phyloP scores from a whole-genome alignment of 2,113 vertebrate species.

The Pedionomus torquatus region DNA sequence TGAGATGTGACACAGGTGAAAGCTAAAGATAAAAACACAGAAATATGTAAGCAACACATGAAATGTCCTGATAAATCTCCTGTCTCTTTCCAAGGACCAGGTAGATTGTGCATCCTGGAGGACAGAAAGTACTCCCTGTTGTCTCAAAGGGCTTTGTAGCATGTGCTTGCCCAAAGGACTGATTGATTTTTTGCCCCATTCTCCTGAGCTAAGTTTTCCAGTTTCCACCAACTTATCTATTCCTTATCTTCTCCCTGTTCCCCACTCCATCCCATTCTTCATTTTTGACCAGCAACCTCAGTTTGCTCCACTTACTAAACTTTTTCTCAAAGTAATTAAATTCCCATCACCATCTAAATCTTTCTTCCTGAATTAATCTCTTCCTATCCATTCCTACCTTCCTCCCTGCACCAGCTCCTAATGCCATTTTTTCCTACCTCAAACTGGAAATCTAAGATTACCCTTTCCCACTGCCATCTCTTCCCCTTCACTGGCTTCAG shows the following conservation, averaged over 20 bases:
- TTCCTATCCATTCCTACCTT: neutral
- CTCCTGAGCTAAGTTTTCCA: neutral
- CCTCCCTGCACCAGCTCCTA: neutral
- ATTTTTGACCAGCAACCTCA: neutral
- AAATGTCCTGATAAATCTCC: neutral
- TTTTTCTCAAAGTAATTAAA: neutral
- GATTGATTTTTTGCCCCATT: neutral
- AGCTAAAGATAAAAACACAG: constrained; percentile 8
- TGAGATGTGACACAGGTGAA: constrained; percentile 52
- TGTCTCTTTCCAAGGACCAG: neutral
- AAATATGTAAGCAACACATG: neutral
- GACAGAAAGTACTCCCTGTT: neutral
- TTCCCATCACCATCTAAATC: neutral
- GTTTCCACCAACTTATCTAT: neutral
- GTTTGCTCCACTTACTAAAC: neutral
- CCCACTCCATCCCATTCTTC: neutral
- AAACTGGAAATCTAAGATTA: neutral
- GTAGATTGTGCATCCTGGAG: neutral
- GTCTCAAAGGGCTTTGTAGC: neutral
- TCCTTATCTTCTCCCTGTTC: neutral
- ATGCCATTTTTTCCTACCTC: neutral
- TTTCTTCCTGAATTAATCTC: neutral
- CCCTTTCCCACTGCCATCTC: neutral
- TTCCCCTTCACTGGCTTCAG: neutral
- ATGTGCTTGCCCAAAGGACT: neutral